Conservation (phyloP, 92 coral and sea anemone species). For the Zoanthus sociatus region DNA sequence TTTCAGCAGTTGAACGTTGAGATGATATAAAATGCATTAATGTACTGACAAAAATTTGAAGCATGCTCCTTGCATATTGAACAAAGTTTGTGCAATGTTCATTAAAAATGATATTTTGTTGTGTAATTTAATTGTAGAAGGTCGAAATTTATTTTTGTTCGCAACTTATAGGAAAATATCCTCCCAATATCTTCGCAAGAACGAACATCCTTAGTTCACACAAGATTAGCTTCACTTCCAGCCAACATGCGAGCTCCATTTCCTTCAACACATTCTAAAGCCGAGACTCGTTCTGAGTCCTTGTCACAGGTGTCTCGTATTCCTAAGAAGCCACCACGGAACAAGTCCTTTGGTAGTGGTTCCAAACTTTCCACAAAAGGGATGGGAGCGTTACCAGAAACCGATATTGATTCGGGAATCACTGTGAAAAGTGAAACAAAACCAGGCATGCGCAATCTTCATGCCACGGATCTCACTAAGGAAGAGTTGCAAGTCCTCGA, state of each 20-base stretch:
- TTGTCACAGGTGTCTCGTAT: constrained; percentile 37
- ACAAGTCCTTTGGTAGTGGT: constrained; percentile 72
- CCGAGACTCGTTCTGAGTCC: constrained; percentile 42
- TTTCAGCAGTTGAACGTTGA: too few species aligned
- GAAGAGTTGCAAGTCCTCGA: constrained; percentile 40
- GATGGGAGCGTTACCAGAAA: constrained; percentile 78
- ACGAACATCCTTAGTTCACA: constrained; percentile 46
- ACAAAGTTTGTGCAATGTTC: too few species aligned
- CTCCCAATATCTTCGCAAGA: constrained; percentile 37
- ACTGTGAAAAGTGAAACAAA: constrained; percentile 62
- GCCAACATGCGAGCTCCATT: constrained; percentile 62
- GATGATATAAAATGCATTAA: too few species aligned
- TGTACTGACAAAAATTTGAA: too few species aligned
- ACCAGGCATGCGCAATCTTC: constrained; percentile 77
- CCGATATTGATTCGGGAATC: constrained; percentile 88
- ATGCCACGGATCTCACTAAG: constrained; percentile 67
- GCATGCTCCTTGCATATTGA: too few species aligned
- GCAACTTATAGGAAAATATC: not conserved
- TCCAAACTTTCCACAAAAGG: constrained; percentile 63
- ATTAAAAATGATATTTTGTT: too few species aligned
- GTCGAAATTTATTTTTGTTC: not conserved
- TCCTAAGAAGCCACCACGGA: constrained; percentile 62
- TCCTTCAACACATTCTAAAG: constrained; percentile 11
- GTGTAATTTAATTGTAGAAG: not conserved
- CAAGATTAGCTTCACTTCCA: constrained; percentile 77